Base-by-base conservation (phyloP, 2,888 invertebrate species). In the Linyphia triangularis region DNA sequence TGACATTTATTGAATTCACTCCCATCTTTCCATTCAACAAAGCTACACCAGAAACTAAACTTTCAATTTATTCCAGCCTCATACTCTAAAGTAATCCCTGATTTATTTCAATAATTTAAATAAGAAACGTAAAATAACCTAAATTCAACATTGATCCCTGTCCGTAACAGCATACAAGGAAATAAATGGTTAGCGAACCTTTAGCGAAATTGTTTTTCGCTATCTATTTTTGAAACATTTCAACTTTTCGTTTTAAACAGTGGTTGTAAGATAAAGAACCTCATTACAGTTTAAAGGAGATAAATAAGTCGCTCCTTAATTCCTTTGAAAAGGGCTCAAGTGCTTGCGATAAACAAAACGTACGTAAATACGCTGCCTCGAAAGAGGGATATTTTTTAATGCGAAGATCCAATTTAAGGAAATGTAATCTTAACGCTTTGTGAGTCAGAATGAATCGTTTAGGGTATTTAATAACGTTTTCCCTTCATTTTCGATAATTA, bases 401-500 rank as follows among this genome's bases (percentile, higher is more conserved):
- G 78, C 30, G 57, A 22, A 9, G 30, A 85, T 86, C 79, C 81
- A 81, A 86, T 81, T 86, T 81, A 86, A 67, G 81, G 67, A 79
- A 86, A 73, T 81, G 81, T 43, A 81, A 73, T 81, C 86, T 86
- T 86, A 86, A 86, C 79, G 79, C 85, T 85, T 78, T 85, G 70
- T 63, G 78, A 72, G 57, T 37, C 57, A 65, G 73, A 86, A 86
- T 61, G 79, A 81, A 81, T 65, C 73, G 43, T 86, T 67, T 57
- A 70, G 51, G 72, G 73, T 86, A 86, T 86, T 86, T 86, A 86
- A 86, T 79, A 79, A 81, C 73, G 73, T 86, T 86, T 86, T 72
- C 73, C 79, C 86, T 73, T 86, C 86, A 86, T 86, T 86, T 86
- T 86, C 86, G 86, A 86, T 86, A 86, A 86, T 86, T 86, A 86